These are phyloP conservation scores for Leptinotarsa rubiginosa DNA, from an alignment of 2,888 invertebrate genomes.

Conservation along the genomic window DNA sequence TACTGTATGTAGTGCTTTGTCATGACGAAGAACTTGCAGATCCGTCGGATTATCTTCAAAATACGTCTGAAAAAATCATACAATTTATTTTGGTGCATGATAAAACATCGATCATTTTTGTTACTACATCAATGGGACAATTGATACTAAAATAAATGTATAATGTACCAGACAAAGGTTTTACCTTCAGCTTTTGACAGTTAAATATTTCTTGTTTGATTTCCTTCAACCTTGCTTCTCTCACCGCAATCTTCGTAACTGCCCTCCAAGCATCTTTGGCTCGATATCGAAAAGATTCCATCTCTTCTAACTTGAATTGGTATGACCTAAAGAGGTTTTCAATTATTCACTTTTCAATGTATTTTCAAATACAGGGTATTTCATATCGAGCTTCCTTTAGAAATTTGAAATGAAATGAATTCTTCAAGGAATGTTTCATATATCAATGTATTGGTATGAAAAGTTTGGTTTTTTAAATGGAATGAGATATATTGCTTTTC, in stretches of 20 bases:
- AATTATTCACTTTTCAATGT: no score
- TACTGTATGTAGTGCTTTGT: slow-evolving; percentile 87
- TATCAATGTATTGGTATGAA: no score
- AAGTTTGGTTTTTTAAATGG: no score
- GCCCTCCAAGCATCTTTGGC: slow-evolving; percentile 96
- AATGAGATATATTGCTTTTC: no score
- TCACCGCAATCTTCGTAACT: slow-evolving; percentile 91
- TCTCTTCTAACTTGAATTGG: slow-evolving; percentile 93
- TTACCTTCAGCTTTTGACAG: slow-evolving; percentile 87
- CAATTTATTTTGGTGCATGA: background rate
- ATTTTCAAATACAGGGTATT: no score
- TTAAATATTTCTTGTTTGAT: slow-evolving; percentile 94
- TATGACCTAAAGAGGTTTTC: slow-evolving; percentile 75
- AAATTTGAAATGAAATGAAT: no score
- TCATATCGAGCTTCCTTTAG: no score
- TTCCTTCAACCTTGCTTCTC: slow-evolving; percentile 95
- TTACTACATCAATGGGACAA: background rate
- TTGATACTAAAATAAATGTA: slow-evolving; percentile 3
- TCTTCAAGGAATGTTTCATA: no score
- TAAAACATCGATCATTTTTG: background rate
- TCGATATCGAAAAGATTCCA: slow-evolving; percentile 95
- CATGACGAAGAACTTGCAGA: slow-evolving; percentile 84
- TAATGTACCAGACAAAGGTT: background rate
- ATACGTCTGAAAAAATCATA: slow-evolving; percentile 74
- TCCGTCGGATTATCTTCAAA: slow-evolving; percentile 94